These are phyloP conservation scores for Catocala nupta DNA, from an alignment of 2,888 invertebrate genomes.

Conservation along the genomic window DNA sequence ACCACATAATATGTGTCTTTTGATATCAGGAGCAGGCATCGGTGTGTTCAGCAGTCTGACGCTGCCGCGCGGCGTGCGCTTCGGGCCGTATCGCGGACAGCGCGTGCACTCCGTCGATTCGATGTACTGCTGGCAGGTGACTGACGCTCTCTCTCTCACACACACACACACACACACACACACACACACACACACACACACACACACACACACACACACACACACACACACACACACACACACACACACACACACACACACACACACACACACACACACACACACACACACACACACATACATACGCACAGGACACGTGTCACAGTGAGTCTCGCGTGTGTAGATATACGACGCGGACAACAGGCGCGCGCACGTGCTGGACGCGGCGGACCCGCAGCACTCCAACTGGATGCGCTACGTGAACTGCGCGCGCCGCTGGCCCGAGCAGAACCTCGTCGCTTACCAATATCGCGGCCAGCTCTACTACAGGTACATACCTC, in stretches of 20 bases:
- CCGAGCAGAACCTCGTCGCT: conserved; percentile 86
- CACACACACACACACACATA: too few relatives aligned
- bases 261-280: too few relatives aligned
- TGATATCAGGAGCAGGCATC: conserved; percentile 15
- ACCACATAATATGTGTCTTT: too few relatives aligned
- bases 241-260: too few relatives aligned
- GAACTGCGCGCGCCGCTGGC: conserved; percentile 82
- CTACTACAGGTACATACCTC: conserved; percentile 75
- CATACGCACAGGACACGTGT: neutral
- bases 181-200: too few relatives aligned
- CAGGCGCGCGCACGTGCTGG: conserved; percentile 58
- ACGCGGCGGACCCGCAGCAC: conserved; percentile 71
- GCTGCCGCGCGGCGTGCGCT: conserved; percentile 71
- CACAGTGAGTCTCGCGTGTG: too few relatives aligned
- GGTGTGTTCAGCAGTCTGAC: conserved; percentile 65
- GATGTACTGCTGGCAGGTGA: conserved; percentile 77
- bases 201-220: too few relatives aligned
- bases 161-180: neutral
- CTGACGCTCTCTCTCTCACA: too few relatives aligned
- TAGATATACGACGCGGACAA: conserved; percentile 32
- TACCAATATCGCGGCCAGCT: conserved; percentile 86
- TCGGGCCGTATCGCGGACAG: conserved; percentile 73
- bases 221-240: too few relatives aligned
- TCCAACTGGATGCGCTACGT: conserved; percentile 88
- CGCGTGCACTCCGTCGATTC: conserved; percentile 53